Evolutionary conservation across 1,140 invertebrate species (phyloP).

Genomic region (Coenobita brevimanus): DNA sequence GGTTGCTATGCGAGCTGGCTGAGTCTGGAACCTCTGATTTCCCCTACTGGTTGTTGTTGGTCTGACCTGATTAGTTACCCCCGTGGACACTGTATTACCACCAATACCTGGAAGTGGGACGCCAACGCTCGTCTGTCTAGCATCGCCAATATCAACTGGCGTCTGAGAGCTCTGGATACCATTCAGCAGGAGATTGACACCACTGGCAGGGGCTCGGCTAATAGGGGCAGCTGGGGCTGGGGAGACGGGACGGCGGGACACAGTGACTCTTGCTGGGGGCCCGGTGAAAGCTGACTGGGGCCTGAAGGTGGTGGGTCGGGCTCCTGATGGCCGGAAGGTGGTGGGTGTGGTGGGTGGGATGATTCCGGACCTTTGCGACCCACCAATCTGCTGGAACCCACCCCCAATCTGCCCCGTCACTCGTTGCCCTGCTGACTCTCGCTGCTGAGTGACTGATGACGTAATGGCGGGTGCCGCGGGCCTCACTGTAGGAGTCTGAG

Average conservation of each 20-base stretch:
- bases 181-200: conserved; percentile 24
- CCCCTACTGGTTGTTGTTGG: neutral
- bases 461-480: too few species aligned
- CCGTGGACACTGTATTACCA: neutral
- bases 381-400: too few species aligned
- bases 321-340: neutral
- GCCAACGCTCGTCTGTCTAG: neutral
- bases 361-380: neutral
- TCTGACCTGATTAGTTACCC: conserved; percentile 15
- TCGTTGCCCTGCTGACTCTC: too few species aligned
- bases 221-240: neutral
- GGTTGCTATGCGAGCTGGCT: too few species aligned
- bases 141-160: neutral
- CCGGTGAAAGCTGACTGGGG: neutral
- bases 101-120: neutral
- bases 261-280: conserved; percentile 15
- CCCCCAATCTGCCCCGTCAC: too few species aligned
- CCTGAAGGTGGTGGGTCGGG: neutral
- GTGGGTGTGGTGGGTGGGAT: neutral
- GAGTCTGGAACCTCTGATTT: neutral
- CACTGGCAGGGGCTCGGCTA: neutral
- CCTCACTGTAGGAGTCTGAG: neutral
- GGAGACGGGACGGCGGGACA: conserved; percentile 24
- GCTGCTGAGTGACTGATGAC: too few species aligned
- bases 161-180: conserved; percentile 29